Evolutionary conservation across 2,113 vertebrate species (phyloP), one percentile per base, ranked within the genome.

Genomic region (Cyanoderma ruficeps): DNA sequence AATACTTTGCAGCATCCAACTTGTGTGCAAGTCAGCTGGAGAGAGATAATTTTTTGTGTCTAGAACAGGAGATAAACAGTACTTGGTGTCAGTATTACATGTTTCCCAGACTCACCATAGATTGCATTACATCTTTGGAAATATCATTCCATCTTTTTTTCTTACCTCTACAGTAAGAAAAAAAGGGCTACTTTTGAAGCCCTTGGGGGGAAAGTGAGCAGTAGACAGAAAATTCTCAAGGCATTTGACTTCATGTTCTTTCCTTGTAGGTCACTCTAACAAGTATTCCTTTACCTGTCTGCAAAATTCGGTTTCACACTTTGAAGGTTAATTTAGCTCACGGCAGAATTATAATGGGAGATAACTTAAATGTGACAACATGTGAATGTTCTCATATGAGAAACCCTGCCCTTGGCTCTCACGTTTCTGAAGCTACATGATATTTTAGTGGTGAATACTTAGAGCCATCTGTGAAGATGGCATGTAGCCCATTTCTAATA

Each of bases 401-500:
- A 91, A 92, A 46, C 24, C 33, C 13, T 91, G 65, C 61, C 77
- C 77, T 88, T 69, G 65, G 69, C 61, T 83, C 69, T 85, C 68
- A 24, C 5, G 1, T 90, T 81, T 88, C 60, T 81, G 41, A 35
- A 75, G 41, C 72, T 83, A 52, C 46, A 31, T 42, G 63, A 35
- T 70, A 49, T 76, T 89, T 89, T n/a, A 42, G 67, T 80, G 59
- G 23, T 50, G 78, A 89, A 35, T 52, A 14, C 70, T 89, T 64
- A 33, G 9, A 44, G 53, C 93, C 78, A 83, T 92, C 86, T 97
- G 89, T 46, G 52, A 83, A 23, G 82, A 46, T 90, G 91, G 87
- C 91, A 28, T 30, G 21, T 44, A 33, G 83, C 94, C 87, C 49
- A 11, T 89, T 94, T 67, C 50, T 64, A 57, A 68, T 69, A 87